A percentile compares a stretch with the other conserved stretches of the same genome.
These are phyloP conservation scores for Oryzias javanicus DNA, from an alignment of 2,113 vertebrate species.

Conservation along the genomic window DNA sequence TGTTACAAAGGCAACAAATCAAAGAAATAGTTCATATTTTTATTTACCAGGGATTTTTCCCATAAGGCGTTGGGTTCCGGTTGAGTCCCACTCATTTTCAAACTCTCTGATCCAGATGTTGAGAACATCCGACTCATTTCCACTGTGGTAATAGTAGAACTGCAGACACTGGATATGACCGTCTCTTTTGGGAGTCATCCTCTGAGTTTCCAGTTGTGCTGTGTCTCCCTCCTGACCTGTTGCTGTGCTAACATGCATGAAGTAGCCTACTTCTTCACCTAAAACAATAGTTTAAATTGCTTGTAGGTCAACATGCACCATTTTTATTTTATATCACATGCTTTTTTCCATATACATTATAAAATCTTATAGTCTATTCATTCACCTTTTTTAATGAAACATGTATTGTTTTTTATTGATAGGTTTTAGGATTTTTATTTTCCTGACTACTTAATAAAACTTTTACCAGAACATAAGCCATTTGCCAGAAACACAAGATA, in stretches of 20 bases:
- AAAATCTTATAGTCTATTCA: too few species aligned
- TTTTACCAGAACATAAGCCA: too few species aligned
- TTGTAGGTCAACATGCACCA: too few species aligned
- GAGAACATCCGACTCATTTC: constrained; percentile 64
- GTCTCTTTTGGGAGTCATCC: constrained; percentile 67
- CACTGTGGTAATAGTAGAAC: constrained; percentile 82
- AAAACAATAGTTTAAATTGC: too few species aligned
- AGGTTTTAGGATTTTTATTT: too few species aligned
- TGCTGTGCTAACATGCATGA: constrained; percentile 81
- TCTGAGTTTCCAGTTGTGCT: constrained; percentile 77
- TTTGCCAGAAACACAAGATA: too few species aligned
- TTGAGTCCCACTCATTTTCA: not conserved
- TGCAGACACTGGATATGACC: constrained; percentile 81
- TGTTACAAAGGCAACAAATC: too few species aligned
- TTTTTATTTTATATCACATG: too few species aligned
- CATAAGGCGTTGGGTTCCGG: constrained; percentile 57
- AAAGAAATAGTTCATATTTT: not conserved
- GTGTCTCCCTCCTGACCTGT: constrained; percentile 36
- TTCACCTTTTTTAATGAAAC: too few species aligned
- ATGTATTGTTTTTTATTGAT: too few species aligned
- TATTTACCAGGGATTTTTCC: constrained; percentile 74
- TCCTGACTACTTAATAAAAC: too few species aligned
- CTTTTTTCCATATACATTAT: too few species aligned
- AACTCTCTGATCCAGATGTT: constrained; percentile 79
- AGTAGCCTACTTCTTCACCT: constrained; percentile 38